Conservation (phyloP, 2,888 invertebrate genomes). For the Stegana nigrithorax region DNA sequence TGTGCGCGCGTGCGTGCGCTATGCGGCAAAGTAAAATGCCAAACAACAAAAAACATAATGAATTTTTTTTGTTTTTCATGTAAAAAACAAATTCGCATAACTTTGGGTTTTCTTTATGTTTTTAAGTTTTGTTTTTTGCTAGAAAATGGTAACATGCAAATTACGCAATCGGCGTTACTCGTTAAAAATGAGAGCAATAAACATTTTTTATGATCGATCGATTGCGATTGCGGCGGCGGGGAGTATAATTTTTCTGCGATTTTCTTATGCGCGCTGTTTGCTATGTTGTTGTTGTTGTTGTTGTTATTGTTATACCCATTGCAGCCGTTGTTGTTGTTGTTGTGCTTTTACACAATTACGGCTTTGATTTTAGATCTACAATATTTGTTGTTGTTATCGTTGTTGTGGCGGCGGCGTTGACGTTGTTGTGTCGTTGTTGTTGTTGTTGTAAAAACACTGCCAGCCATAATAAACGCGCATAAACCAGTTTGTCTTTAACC, state of each 20-base stretch:
- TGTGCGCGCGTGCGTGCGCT: too few relatives aligned
- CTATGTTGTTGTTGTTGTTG: slow-evolving; percentile 30
- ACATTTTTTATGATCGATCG: slow-evolving; percentile 57
- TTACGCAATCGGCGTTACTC: slow-evolving; percentile 44
- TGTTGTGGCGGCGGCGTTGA: too few relatives aligned
- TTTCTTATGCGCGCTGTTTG: slow-evolving; percentile 58
- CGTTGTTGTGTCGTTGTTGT: too few relatives aligned
- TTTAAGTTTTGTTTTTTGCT: slow-evolving; percentile 20
- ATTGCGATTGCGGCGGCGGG: too few relatives aligned
- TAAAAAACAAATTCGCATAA: slow-evolving; percentile 42
- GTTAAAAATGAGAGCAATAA: too few relatives aligned
- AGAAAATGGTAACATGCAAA: slow-evolving; percentile 46
- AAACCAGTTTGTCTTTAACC: too few relatives aligned
- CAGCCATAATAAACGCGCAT: too few relatives aligned
- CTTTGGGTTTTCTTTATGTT: slow-evolving; percentile 31
- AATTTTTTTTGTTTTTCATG: neutral
- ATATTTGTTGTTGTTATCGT: too few relatives aligned
- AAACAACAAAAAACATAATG: too few relatives aligned
- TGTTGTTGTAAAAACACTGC: too few relatives aligned
- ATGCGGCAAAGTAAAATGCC: too few relatives aligned
- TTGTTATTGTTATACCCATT: slow-evolving; percentile 22
- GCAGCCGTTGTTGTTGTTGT: slow-evolving; percentile 30
- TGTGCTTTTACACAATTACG: slow-evolving; percentile 48
- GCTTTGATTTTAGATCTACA: neutral
- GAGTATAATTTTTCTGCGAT: slow-evolving; percentile 48